A percentile compares a stretch with the other conserved stretches of the same genome.
Conservation (phyloP, 64 coral and sea anemone species). For the Montipora foliosa region DNA sequence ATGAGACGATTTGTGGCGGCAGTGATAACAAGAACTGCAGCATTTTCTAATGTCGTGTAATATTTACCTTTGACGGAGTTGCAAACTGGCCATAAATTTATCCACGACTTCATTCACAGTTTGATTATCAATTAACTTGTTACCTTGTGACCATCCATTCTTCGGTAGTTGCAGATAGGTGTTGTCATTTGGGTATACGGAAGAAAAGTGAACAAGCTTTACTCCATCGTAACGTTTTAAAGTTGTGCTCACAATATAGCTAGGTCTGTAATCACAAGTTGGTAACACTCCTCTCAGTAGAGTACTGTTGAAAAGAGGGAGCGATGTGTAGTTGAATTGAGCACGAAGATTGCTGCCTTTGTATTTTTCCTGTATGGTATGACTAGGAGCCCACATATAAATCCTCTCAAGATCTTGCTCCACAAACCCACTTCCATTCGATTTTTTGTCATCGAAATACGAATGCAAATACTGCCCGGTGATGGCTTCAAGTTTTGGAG, state of each 20-base stretch:
- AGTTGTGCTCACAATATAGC: conserved; percentile 24
- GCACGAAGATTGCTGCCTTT: neutral
- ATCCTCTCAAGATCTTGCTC: neutral
- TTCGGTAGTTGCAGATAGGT: neutral
- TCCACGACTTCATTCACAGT: neutral
- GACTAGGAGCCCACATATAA: neutral
- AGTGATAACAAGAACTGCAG: no score
- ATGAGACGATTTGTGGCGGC: no score
- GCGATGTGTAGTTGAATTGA: conserved; percentile 15
- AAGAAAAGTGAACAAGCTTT: neutral
- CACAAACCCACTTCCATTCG: neutral
- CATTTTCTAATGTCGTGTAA: no score
- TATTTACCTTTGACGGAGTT: neutral
- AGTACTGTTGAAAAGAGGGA: neutral
- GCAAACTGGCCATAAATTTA: neutral
- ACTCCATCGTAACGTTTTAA: conserved; percentile 23
- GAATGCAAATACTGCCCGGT: conserved; percentile 17
- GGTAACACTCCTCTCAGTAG: neutral
- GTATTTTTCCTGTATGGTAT: neutral
- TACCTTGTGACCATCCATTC: neutral
- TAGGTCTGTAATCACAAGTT: neutral
- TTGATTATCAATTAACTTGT: neutral
- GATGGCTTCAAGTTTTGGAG: conserved; percentile 23
- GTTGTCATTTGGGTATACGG: conserved; percentile 1
- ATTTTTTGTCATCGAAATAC: conserved; percentile 50